Evolutionary conservation across 2,888 invertebrate genomes (phyloP).

Genomic region (Drosophila ezoana): DNA sequence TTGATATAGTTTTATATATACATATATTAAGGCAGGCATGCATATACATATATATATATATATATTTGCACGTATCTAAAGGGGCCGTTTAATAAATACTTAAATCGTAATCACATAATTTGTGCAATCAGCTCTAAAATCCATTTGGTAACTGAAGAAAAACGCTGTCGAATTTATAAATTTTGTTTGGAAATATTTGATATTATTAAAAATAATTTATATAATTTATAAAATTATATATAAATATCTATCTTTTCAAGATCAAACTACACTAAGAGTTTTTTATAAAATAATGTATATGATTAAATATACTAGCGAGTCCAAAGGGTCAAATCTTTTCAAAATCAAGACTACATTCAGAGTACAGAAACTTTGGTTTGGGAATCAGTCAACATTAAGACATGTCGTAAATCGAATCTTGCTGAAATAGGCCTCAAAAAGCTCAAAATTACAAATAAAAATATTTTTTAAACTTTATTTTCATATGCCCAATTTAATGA

Average conservation of each 20-base stretch:
- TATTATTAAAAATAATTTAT: no score
- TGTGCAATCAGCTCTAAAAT: background rate
- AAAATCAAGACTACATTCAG: background rate
- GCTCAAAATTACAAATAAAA: background rate
- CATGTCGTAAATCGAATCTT: no score
- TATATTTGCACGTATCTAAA: background rate
- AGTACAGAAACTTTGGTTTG: no score
- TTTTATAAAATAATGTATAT: background rate
- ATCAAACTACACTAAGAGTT: no score
- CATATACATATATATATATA: background rate
- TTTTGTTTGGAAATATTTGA: no score
- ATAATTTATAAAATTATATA: no score
- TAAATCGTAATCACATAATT: constrained; percentile 10
- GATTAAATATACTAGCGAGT: background rate
- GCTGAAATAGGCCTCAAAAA: background rate
- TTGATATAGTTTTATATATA: constrained; percentile 32
- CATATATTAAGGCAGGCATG: background rate
- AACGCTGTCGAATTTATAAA: no score
- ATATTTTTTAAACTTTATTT: background rate
- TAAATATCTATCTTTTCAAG: no score
- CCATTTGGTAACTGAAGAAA: no score
- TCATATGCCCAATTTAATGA: background rate
- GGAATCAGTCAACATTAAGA: no score
- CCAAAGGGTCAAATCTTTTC: background rate
- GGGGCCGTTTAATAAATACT: constrained; percentile 13